Evolutionary conservation across 1,140 invertebrate genomes (phyloP), one percentile per base, ranked within the genome.

Genomic region (Caligus rogercresseyi): DNA sequence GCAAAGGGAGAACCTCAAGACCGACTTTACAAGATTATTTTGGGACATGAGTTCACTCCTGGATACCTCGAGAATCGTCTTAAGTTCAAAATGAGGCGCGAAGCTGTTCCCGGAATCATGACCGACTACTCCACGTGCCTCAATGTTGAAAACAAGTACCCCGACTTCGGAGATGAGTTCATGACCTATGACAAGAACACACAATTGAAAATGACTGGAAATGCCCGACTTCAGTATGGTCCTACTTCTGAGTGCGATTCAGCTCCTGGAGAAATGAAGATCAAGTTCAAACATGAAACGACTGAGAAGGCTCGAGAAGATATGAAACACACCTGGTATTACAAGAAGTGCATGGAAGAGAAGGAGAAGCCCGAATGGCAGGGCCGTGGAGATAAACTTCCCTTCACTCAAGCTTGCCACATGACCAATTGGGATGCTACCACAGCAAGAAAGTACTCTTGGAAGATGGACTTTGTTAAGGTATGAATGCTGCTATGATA

Each of bases 371-470:
- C 52, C 11, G 53, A 20, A 21, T 63, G 61, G 61, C 25, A n/a
- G 19, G 1, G 15, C 21, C 14, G 57, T 13, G 53, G 53, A 14
- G 53, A 23, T 23, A 25, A 25, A 18, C 23, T 63, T 56, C n/a
- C 54, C 31, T 52, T 65, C 61, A n/a, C 62, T 18, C 15, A 67
- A 7, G 59, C 65, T 65, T 67, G 67, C 25, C 64, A 52, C 56
- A 64, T 67, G 54, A 31, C 67, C 23, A 58, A 53, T 14, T 43
- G 57, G 16, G 66, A 67, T 52, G 64, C 67, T 25, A 61, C 65
- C 43, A 62, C 59, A 51, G 66, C 67, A 16, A 52, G 64, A 2
- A 65, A 60, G 51, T 64, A 61, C 53, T 31, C 55, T 25, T 65
- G 54, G 56, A 24, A 67, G 23, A 43, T 65, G 25, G 3, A 66